These are phyloP conservation scores for Lycopodina hypogea DNA, from an alignment of 37 sponge, comb jelly and placozoan species.

Conservation along the genomic window DNA sequence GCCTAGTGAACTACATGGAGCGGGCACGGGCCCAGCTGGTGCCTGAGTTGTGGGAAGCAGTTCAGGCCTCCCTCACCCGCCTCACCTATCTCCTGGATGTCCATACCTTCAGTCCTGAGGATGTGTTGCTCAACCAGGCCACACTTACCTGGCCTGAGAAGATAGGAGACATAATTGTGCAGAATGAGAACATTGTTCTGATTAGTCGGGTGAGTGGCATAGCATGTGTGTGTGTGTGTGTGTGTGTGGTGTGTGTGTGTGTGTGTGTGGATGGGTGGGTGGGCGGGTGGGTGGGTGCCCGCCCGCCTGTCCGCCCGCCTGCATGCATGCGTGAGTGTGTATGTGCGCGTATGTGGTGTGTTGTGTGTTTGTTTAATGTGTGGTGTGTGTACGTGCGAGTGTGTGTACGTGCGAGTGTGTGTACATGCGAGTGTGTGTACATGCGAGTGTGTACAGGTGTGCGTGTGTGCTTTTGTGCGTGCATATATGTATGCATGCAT, in stretches of 20 bases:
- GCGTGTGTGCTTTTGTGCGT: neutral
- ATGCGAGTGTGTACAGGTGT: neutral
- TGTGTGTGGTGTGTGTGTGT: too few species aligned
- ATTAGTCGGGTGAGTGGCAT: constrained; percentile 36
- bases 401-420: neutral
- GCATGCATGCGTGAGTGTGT: neutral
- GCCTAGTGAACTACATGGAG: constrained; percentile 78
- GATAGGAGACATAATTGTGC: constrained; percentile 83
- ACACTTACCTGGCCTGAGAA: constrained; percentile 86
- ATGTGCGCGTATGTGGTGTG: constrained; percentile 13
- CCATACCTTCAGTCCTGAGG: constrained; percentile 69
- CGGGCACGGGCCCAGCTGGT: constrained; percentile 62
- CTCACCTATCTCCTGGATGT: constrained; percentile 82
- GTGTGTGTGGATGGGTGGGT: too few species aligned
- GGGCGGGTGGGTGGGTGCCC: too few species aligned
- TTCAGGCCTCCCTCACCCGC: constrained; percentile 66
- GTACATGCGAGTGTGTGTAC: neutral
- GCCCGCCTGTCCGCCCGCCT: too few species aligned
- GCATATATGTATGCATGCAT: too few species aligned
- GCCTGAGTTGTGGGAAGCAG: constrained; percentile 35
- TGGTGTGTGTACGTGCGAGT: constrained; percentile 6
- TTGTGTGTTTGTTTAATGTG: neutral
- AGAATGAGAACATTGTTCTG: constrained; percentile 83
- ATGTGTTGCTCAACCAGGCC: constrained; percentile 81
- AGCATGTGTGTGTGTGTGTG: neutral